Percentiles rank a stretch among this genome's conserved stretches.
Conservation (phyloP, 2,797 vertebrate species). For the Pipistrellus pipistrellus region DNA sequence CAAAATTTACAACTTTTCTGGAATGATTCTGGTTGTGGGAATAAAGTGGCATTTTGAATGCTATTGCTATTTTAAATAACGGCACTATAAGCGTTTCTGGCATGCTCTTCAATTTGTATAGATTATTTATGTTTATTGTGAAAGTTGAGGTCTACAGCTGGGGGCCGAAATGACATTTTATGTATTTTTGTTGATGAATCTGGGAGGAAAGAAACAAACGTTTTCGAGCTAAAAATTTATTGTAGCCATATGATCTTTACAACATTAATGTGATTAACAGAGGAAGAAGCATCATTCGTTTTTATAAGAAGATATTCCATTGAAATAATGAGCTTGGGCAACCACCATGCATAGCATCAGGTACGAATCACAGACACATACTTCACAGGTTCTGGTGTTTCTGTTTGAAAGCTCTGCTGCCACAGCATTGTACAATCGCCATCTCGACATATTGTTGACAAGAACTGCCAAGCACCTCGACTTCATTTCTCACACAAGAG, state of each 20-base stretch:
- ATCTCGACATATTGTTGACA: slow-evolving; percentile 78
- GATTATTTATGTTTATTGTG: slow-evolving; percentile 49
- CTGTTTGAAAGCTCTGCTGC: slow-evolving; percentile 75
- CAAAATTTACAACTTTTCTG: slow-evolving; percentile 64
- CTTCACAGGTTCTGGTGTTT: slow-evolving; percentile 73
- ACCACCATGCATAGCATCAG: slow-evolving; percentile 61
- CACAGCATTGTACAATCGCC: slow-evolving; percentile 15
- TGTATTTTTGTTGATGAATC: slow-evolving; percentile 60
- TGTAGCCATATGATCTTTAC: slow-evolving; percentile 54
- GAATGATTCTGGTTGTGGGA: slow-evolving; percentile 35
- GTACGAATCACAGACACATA: slow-evolving; percentile 78
- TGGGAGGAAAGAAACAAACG: slow-evolving; percentile 71
- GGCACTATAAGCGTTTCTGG: background rate
- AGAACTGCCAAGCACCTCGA: slow-evolving; percentile 75
- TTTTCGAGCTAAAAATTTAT: slow-evolving; percentile 52
- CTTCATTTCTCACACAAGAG: slow-evolving; percentile 72
- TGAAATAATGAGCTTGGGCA: background rate
- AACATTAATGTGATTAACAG: slow-evolving; percentile 57
- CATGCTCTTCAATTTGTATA: background rate
- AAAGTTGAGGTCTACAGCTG: slow-evolving; percentile 14
- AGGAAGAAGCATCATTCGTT: background rate
- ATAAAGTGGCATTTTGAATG: background rate
- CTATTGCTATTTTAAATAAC: slow-evolving; percentile 59
- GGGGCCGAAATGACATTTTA: slow-evolving; percentile 39
- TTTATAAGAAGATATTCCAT: slow-evolving; percentile 24